Conservation (phyloP, 2,113 vertebrate genomes). For the Patagioenas fasciata region DNA sequence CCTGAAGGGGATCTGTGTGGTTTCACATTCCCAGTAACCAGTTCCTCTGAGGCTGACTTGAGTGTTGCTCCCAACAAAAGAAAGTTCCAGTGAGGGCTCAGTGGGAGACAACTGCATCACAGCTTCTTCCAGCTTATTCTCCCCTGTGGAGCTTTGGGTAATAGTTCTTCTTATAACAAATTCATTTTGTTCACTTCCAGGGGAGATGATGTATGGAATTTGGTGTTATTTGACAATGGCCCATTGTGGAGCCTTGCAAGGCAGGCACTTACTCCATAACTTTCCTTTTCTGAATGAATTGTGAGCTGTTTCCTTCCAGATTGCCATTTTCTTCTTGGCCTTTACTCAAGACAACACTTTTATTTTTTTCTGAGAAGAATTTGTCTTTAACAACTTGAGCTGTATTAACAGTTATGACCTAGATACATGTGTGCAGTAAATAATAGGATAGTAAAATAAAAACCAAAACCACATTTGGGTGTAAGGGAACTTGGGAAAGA, state of each 20-base stretch:
- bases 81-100: constrained; percentile 2
- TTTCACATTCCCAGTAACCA: background rate
- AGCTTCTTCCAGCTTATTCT: constrained; percentile 25
- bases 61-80: constrained; percentile 13
- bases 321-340: background rate
- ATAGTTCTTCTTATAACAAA: background rate
- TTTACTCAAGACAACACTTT: background rate
- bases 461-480: background rate
- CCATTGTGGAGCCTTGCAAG: constrained; percentile 22
- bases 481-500: background rate
- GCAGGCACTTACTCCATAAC: background rate
- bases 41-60: background rate
- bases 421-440: background rate
- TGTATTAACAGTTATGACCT: background rate
- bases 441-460: background rate
- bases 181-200: constrained; percentile 11
- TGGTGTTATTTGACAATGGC: background rate
- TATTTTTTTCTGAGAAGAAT: background rate
- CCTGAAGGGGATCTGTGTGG: background rate
- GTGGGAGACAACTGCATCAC: background rate
- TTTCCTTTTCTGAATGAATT: constrained; percentile 50
- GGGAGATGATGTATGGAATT: constrained; percentile 24
- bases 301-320: background rate
- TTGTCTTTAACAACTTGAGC: background rate
- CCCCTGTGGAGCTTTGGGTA: background rate